A percentile compares a stretch with the other conserved stretches of the same genome.
These are phyloP conservation scores for Hydrolagus colliei DNA, from an alignment of 2,797 vertebrate genomes.

Conservation along the genomic window DNA sequence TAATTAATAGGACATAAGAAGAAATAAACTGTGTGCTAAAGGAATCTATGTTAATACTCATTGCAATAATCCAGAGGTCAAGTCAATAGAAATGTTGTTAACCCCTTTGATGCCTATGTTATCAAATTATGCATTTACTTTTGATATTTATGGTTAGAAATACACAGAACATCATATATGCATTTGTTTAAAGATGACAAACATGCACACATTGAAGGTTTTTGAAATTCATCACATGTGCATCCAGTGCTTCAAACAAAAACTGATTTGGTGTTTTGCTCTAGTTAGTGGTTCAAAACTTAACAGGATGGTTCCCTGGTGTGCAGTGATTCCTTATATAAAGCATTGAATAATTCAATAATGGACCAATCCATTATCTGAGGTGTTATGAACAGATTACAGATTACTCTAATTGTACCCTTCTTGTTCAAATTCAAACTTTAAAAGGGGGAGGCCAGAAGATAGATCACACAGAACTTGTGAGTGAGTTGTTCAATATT, in stretches of 20 bases:
- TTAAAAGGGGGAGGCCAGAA: background rate
- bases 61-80: background rate
- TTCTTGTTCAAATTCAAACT: background rate
- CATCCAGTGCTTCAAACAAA: background rate
- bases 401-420: background rate
- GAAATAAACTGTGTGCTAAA: constrained; percentile 14
- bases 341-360: background rate
- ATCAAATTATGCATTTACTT: background rate
- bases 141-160: background rate
- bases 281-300: background rate
- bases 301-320: background rate
- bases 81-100: background rate
- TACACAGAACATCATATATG: background rate
- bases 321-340: background rate
- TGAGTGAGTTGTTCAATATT: background rate
- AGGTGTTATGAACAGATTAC: background rate
- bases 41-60: constrained; percentile 6
- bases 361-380: background rate
- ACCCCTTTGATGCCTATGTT: background rate
- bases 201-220: background rate
- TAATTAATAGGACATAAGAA: constrained; percentile 19
- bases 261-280: background rate
- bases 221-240: background rate
- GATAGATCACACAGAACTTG: background rate
- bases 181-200: background rate